Conservation (phyloP, 2,888 invertebrate species). For the Teleogryllus oceanicus region DNA sequence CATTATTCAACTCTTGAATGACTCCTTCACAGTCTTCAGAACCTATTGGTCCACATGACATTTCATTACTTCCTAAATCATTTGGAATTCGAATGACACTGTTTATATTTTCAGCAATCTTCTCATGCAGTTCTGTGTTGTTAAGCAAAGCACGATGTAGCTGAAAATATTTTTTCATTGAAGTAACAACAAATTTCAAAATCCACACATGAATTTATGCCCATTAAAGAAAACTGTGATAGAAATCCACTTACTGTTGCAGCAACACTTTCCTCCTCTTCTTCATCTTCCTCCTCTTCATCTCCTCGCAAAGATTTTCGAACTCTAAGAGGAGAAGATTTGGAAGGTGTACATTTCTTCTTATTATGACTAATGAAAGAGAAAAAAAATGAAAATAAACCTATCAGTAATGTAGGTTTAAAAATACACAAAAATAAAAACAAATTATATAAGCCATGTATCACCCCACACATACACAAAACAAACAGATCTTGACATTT, state of each 20-base stretch:
- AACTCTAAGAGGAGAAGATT: not conserved
- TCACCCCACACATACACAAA: no score
- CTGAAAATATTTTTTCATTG: not conserved
- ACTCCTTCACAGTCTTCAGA: constrained; percentile 21
- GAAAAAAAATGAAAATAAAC: no score
- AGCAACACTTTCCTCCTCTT: not conserved
- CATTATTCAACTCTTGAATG: constrained; percentile 47
- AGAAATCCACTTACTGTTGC: not conserved
- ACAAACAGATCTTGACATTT: no score
- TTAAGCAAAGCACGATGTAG: constrained; percentile 49
- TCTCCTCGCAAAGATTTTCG: not conserved
- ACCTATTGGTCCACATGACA: not conserved
- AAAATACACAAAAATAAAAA: no score
- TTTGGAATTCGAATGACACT: constrained; percentile 43
- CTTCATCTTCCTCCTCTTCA: not conserved
- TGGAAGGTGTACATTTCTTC: not conserved
- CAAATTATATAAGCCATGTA: no score
- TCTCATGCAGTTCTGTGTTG: constrained; percentile 53
- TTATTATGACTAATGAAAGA: not conserved
- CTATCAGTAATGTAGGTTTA: no score
- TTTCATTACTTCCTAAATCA: not conserved
- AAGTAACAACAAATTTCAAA: not conserved
- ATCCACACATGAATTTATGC: no score
- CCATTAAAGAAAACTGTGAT: no score
- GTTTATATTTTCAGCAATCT: constrained; percentile 56